Evolutionary conservation across 2,113 vertebrate genomes (phyloP).

Genomic region (Fulica atra): DNA sequence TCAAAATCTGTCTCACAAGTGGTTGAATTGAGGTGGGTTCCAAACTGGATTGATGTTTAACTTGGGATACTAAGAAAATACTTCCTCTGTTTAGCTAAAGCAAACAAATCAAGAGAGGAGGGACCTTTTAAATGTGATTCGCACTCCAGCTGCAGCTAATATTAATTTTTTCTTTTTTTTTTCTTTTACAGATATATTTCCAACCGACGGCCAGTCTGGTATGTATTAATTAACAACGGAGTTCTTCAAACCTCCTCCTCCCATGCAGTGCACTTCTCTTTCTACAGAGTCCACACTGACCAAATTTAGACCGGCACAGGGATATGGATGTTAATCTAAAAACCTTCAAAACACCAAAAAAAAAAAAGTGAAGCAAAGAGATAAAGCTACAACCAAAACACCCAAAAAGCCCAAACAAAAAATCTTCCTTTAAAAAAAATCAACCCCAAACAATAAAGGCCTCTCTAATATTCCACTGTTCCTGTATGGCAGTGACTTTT

Average conservation of each 20-base stretch:
- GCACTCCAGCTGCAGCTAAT: background rate
- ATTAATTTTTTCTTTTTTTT: background rate
- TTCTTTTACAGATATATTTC: conserved; percentile 50
- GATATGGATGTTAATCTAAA: background rate
- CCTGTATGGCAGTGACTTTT: background rate
- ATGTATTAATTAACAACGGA: conserved; percentile 29
- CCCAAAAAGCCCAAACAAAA: background rate
- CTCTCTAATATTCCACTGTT: background rate
- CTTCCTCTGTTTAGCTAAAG: conserved; percentile 57
- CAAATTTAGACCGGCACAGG: background rate
- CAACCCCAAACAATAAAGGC: too few species aligned
- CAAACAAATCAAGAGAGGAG: conserved; percentile 16
- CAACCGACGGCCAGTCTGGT: conserved; percentile 40
- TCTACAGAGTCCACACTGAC: background rate
- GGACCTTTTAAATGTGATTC: conserved; percentile 19
- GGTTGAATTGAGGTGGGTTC: conserved; percentile 23
- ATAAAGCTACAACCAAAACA: background rate
- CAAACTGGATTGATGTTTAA: conserved; percentile 59
- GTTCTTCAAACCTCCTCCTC: background rate
- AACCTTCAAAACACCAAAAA: background rate
- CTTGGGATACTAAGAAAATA: conserved; percentile 51
- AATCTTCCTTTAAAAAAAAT: background rate
- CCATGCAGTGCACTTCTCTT: background rate
- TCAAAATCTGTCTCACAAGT: background rate
- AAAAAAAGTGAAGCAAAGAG: too few species aligned